A percentile compares a stretch with the other conserved stretches of the same genome.
These are phyloP conservation scores for Lymantria dispar DNA, from an alignment of 2,888 invertebrate species.

Conservation along the genomic window DNA sequence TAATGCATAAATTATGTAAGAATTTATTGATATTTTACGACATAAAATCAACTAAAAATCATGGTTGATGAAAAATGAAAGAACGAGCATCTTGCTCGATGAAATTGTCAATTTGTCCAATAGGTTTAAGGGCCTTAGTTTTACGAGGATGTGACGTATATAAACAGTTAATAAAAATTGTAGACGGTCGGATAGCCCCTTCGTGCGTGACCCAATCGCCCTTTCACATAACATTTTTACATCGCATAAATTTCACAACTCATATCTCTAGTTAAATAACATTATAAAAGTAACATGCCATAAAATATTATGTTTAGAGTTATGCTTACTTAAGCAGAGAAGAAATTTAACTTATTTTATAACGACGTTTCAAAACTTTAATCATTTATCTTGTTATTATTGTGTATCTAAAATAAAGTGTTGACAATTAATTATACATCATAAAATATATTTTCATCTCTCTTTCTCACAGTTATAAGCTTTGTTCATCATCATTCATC, in stretches of 20 bases:
- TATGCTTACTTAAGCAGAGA: constrained; percentile 7
- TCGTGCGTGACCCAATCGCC: constrained; percentile 43
- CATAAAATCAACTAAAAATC: not conserved
- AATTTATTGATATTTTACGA: not conserved
- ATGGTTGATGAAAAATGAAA: constrained; percentile 5
- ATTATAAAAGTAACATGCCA: constrained; percentile 53
- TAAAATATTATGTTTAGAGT: constrained; percentile 42
- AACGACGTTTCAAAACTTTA: no score
- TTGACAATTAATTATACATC: no score
- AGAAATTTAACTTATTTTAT: not conserved
- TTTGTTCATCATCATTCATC: no score
- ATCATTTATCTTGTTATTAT: not conserved
- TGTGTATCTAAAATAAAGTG: no score
- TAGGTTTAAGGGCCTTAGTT: constrained; percentile 29
- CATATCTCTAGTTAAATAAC: constrained; percentile 52
- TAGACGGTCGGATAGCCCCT: constrained; percentile 28
- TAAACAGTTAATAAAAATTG: constrained; percentile 50
- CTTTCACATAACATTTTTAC: constrained; percentile 48
- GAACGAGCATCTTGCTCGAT: constrained; percentile 6
- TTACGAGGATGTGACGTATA: constrained; percentile 36
- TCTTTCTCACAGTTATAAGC: no score
- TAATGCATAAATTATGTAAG: no score
- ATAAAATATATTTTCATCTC: no score
- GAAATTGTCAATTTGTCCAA: constrained; percentile 22
- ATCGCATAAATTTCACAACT: constrained; percentile 49